Percentiles rank a stretch among this genome's conserved stretches.
phyloP scores from a whole-genome alignment of 2,113 vertebrate species.

The Hippocampus guttulatus region DNA sequence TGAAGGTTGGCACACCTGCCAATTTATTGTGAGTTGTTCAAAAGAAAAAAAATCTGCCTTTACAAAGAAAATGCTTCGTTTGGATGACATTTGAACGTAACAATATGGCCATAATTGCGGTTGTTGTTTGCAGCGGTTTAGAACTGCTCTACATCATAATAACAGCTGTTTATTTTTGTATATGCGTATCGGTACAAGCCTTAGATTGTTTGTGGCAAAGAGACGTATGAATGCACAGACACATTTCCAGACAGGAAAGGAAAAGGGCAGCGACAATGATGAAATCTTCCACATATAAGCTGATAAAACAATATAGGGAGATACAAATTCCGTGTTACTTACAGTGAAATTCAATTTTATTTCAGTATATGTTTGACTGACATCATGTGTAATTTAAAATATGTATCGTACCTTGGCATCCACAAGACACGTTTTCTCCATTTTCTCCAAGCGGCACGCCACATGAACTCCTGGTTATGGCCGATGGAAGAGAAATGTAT shows the following conservation, averaged over 20 bases:
- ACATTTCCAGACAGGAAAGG: slow-evolving; percentile 21
- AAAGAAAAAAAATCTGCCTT: too few species aligned
- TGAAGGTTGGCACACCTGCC: too few species aligned
- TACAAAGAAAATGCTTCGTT: too few species aligned
- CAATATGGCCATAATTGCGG: background rate
- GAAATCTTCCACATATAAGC: slow-evolving; percentile 11
- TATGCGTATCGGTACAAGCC: slow-evolving; percentile 32
- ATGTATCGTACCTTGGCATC: background rate
- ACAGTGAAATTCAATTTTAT: background rate
- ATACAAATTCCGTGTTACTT: background rate
- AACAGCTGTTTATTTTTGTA: slow-evolving; percentile 7
- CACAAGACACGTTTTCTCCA: background rate
- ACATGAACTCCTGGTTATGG: background rate
- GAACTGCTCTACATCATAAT: background rate
- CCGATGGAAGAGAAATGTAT: background rate
- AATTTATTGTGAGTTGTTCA: too few species aligned
- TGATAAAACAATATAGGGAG: background rate
- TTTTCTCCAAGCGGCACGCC: background rate
- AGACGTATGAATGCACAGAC: slow-evolving; percentile 9
- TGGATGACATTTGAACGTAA: too few species aligned
- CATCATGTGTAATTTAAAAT: background rate
- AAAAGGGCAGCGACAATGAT: slow-evolving; percentile 22
- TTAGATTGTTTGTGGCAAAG: slow-evolving; percentile 43
- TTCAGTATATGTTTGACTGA: background rate
- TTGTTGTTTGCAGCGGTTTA: background rate